Evolutionary conservation across 2,888 invertebrate genomes (phyloP), one percentile per base, ranked within the genome.

Genomic region (Microplitis deprimator): DNA sequence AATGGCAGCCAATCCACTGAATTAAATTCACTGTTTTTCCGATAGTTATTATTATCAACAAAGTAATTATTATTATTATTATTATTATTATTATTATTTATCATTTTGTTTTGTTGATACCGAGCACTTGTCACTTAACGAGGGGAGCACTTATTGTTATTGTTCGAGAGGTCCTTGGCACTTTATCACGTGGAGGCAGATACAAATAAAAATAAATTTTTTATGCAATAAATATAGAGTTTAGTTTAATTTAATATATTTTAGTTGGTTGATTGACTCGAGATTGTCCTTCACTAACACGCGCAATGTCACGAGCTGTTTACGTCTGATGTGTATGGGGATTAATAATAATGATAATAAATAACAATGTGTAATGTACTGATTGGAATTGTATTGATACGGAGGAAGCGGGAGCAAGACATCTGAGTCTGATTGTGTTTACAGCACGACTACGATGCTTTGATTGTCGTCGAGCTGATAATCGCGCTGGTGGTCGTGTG

Each of bases 1-100:
- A 87, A 87, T 87, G 87, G 87, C 87, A 87, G 87, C 84, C 81
- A 83, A 82, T 86, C 85, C 85, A 85, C 83, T 29, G 29, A 29
- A 29, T 29, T 29, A 83, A 79, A 8, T 13, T 8, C 50, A 50
- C 50, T 50, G 50, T 50, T 50, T 50, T 50, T 13, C 50, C 8
- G 8, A 50, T 13, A 50, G 13, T 50, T 13, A 50, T 50, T 50
- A 50, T 50, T 4, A 50, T 13, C 13, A 50, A 13, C 13, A 50
- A 50, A 8, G 50, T 50, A 50, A 50, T 50, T 5, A 50, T 50
- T 50, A 50, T 50, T 50, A 50, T 10, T 50, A 50, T 50, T 50
- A 50, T 50, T 10, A 50, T 10, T 10, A 50, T 4, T 50, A 50
- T 13, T 13, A 50, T 13, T 50, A 50, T 50, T 13, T 13, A 50